A percentile compares a stretch with the other conserved stretches of the same genome.
Conservation (phyloP, 1,140 invertebrate genomes). For the Scylla paramamosain region DNA sequence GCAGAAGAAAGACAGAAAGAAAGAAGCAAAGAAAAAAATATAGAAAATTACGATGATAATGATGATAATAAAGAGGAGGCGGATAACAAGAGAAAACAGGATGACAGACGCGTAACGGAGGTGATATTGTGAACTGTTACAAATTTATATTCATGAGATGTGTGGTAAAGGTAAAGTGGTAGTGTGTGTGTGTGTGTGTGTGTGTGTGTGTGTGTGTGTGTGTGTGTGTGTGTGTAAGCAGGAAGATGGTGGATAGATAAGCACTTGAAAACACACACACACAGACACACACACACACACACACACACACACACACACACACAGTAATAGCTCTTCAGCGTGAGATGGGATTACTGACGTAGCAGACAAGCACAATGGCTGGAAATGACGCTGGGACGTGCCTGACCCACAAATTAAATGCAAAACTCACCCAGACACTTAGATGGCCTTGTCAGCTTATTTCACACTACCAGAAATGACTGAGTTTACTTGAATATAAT, state of each 20-base stretch:
- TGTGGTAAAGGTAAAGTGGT: neutral
- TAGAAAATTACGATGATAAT: neutral
- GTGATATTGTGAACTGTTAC: neutral
- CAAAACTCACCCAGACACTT: neutral
- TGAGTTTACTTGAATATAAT: neutral
- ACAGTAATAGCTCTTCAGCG: no score
- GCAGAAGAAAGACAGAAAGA: neutral
- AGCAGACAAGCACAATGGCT: neutral
- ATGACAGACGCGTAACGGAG: neutral
- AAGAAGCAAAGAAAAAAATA: neutral
- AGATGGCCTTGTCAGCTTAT: neutral
- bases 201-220: constrained; percentile 39
- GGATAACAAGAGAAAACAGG: neutral
- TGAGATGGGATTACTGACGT: neutral
- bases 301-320: constrained; percentile 20
- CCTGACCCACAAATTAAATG: neutral
- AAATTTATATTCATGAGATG: neutral
- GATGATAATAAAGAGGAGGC: neutral
- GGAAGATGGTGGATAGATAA: neutral
- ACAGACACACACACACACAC: neutral
- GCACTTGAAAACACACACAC: neutral
- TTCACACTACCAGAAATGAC: neutral
- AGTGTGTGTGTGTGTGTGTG: constrained; percentile 36
- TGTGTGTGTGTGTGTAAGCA: constrained; percentile 8
- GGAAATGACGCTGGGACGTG: neutral